Evolutionary conservation across 2,797 vertebrate genomes (phyloP).

Genomic region (Aselliscus stoliczkanus): DNA sequence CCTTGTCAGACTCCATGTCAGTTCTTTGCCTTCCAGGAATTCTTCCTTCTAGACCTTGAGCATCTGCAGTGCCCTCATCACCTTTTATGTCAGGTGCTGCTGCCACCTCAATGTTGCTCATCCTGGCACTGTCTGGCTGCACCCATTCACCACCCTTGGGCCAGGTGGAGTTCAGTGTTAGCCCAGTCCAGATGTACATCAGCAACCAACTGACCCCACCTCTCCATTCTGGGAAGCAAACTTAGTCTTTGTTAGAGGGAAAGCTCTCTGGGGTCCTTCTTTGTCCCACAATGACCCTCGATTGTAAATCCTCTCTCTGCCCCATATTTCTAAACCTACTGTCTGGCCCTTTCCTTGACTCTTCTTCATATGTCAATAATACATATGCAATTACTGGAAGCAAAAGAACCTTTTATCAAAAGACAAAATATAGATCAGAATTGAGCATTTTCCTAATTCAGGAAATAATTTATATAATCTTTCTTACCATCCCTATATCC

Average conservation of each 20-base stretch:
- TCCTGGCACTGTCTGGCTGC: neutral
- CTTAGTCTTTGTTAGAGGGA: neutral
- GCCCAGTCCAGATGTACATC: fast-evolving
- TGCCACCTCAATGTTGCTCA: neutral
- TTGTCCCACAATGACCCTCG: neutral
- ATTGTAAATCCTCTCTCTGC: neutral
- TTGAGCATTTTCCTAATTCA: neutral
- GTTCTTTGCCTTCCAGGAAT: neutral
- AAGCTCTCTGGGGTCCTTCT: neutral
- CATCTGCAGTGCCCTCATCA: fast-evolving
- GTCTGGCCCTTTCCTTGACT: neutral
- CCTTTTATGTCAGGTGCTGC: no score
- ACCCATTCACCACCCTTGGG: neutral
- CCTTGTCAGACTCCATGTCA: no score
- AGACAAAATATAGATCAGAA: neutral
- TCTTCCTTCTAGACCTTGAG: neutral
- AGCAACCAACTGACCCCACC: no score
- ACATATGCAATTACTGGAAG: neutral
- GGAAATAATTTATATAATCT: neutral
- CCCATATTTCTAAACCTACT: neutral
- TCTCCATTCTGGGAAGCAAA: neutral
- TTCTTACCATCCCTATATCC: neutral
- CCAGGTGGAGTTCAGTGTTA: neutral
- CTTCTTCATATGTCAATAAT: neutral
- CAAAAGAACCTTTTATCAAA: neutral